phyloP scores from a whole-genome alignment of 1,140 invertebrate species.

The Oryzaephilus surinamensis region DNA sequence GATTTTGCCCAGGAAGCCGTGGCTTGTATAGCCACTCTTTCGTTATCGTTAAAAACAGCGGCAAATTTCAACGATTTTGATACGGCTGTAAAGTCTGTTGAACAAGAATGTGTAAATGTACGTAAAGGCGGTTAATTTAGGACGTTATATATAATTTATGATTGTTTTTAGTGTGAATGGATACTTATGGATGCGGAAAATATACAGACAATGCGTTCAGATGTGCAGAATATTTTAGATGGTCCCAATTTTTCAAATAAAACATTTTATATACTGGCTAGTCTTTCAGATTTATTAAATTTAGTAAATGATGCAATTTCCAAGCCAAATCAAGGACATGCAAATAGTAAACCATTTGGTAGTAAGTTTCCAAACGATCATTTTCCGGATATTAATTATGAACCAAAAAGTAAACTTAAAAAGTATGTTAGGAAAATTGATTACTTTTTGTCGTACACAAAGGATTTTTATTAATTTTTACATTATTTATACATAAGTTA shows the following conservation, averaged over 20 bases:
- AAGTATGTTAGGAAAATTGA: slow-evolving; percentile 54
- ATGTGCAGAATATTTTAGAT: slow-evolving; percentile 37
- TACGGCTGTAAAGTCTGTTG: slow-evolving; percentile 51
- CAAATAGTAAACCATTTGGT: slow-evolving; percentile 40
- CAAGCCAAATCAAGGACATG: no score
- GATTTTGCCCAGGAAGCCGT: slow-evolving; percentile 47
- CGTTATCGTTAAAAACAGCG: slow-evolving; percentile 47
- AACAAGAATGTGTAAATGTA: slow-evolving; percentile 45
- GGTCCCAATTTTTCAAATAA: slow-evolving; percentile 38
- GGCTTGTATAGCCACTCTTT: slow-evolving; percentile 46
- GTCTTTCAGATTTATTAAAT: slow-evolving; percentile 49
- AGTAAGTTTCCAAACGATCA: slow-evolving; percentile 43
- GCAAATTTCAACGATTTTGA: slow-evolving; percentile 48
- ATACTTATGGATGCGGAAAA: slow-evolving; percentile 35
- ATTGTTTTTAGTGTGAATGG: slow-evolving; percentile 34
- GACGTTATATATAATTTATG: slow-evolving; percentile 5
- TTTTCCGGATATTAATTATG: slow-evolving; percentile 35
- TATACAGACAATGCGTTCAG: slow-evolving; percentile 32
- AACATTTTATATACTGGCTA: slow-evolving; percentile 40
- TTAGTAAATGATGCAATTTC: slow-evolving; percentile 42
- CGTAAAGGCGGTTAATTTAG: slow-evolving; percentile 19
- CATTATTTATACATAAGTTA: no score
- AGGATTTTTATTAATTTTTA: no score
- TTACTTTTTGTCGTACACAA: slow-evolving; percentile 56
- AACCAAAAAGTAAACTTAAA: slow-evolving; percentile 46